These are phyloP conservation scores for Trichogramma evanescens DNA, from an alignment of 2,888 invertebrate genomes.

Conservation along the genomic window DNA sequence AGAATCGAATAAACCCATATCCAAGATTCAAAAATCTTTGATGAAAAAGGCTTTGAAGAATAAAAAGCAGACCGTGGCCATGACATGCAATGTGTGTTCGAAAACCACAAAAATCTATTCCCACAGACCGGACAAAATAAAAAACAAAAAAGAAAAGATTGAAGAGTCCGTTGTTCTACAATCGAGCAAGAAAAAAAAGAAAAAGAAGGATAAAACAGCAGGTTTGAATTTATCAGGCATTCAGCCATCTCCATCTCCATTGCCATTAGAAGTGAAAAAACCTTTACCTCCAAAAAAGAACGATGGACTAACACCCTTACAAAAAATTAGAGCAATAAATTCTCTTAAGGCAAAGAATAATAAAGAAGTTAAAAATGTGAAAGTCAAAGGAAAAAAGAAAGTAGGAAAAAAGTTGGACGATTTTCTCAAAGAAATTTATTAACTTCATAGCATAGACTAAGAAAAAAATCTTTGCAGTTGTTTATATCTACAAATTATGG, in stretches of 20 bases:
- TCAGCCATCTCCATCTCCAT: constrained; percentile 2
- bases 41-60: constrained; percentile 31
- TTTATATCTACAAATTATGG: constrained; percentile 21
- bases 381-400: constrained; percentile 21
- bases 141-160: constrained; percentile 10
- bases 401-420: constrained; percentile 31
- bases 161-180: not conserved
- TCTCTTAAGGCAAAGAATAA: constrained; percentile 33
- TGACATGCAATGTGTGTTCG: constrained; percentile 36
- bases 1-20: constrained; percentile 18
- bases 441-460: constrained; percentile 4
- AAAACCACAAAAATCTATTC: constrained; percentile 28
- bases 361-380: constrained; percentile 26
- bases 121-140: constrained; percentile 30
- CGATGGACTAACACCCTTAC: constrained; percentile 23
- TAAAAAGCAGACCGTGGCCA: constrained; percentile 31
- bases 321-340: constrained; percentile 33
- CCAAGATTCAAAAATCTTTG: constrained; percentile 28
- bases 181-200: constrained; percentile 31
- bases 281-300: constrained; percentile 1
- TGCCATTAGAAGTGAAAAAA: constrained; percentile 5
- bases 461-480: constrained; percentile 16
- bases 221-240: constrained; percentile 40
- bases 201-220: constrained; percentile 46
- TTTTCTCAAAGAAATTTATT: constrained; percentile 37